These are phyloP conservation scores for Steinernema khuongi DNA, from an alignment of 1,140 invertebrate genomes.

Conservation along the genomic window DNA sequence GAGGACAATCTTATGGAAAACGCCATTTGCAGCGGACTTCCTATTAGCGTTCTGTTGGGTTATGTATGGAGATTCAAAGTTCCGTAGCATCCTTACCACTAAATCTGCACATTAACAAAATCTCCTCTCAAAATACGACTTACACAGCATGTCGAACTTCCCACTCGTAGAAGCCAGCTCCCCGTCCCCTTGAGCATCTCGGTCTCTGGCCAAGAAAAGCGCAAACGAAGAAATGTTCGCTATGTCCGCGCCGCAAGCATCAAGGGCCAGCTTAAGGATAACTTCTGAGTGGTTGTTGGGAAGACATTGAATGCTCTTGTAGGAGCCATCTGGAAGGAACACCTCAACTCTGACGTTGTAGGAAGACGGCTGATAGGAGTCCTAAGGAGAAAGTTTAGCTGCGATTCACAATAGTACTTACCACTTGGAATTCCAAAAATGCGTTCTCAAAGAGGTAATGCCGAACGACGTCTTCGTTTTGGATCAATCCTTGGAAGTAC, in stretches of 20 bases:
- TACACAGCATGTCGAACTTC: slow-evolving; percentile 19
- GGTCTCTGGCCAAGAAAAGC: slow-evolving; percentile 75
- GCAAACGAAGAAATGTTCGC: slow-evolving; percentile 79
- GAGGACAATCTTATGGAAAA: slow-evolving; percentile 59
- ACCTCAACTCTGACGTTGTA: slow-evolving; percentile 74
- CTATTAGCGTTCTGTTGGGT: slow-evolving; percentile 69
- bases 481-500: slow-evolving; percentile 73
- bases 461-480: slow-evolving; percentile 26
- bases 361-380: slow-evolving; percentile 62
- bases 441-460: slow-evolving; percentile 27
- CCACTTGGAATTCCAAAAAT: slow-evolving; percentile 62
- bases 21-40: slow-evolving; percentile 43
- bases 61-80: slow-evolving; percentile 92
- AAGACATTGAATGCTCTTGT: slow-evolving; percentile 73
- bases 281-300: slow-evolving; percentile 75
- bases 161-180: slow-evolving; percentile 60
- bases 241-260: slow-evolving; percentile 69
- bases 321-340: slow-evolving; percentile 76
- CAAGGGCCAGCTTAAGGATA: slow-evolving; percentile 65
- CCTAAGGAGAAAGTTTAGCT: slow-evolving; percentile 77
- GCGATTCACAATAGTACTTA: slow-evolving; percentile 79
- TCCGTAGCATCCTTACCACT: slow-evolving; percentile 78
- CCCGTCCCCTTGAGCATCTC: slow-evolving; percentile 67
- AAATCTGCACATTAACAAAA: slow-evolving; percentile 42
- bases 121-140: slow-evolving; percentile 7